These are phyloP conservation scores for Drosophila glabriapex DNA, from an alignment of 2,888 invertebrate genomes.

Conservation along the genomic window DNA sequence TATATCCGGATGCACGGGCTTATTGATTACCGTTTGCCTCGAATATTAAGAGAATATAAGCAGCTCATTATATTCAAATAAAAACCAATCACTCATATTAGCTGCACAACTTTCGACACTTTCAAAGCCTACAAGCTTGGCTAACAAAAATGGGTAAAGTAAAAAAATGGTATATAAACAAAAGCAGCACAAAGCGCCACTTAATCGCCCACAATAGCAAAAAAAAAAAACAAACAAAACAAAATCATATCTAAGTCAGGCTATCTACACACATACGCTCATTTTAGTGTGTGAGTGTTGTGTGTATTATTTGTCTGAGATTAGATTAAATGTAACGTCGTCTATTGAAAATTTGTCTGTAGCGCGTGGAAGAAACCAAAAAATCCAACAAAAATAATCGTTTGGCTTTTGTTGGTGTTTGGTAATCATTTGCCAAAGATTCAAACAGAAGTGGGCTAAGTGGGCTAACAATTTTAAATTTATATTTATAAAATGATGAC, in stretches of 20 bases:
- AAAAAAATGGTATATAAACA: constrained; percentile 18
- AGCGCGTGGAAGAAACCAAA: constrained; percentile 28
- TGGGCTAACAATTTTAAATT: neutral
- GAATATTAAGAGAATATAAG: neutral
- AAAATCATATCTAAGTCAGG: constrained; percentile 54
- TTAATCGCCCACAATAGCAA: constrained; percentile 43
- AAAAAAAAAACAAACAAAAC: constrained; percentile 4
- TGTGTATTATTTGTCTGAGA: constrained; percentile 60
- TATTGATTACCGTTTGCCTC: constrained; percentile 38
- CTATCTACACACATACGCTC: constrained; percentile 27
- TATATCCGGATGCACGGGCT: neutral
- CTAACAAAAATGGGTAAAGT: constrained; percentile 8
- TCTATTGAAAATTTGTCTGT: constrained; percentile 34
- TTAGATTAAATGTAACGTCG: constrained; percentile 69
- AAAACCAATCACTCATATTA: constrained; percentile 70
- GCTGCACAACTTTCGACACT: constrained; percentile 48
- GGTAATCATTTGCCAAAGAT: constrained; percentile 6
- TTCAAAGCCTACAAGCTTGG: constrained; percentile 42
- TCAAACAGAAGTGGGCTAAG: neutral
- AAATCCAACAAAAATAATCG: neutral
- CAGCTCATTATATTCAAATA: constrained; percentile 61
- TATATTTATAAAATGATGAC: neutral
- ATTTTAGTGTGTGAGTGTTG: constrained; percentile 10
- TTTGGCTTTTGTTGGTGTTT: constrained; percentile 8
- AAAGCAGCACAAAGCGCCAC: constrained; percentile 22